Evolutionary conservation across 37 sponge, comb jelly and placozoan genomes (phyloP).

Genomic region (Aplysina aerophoba): DNA sequence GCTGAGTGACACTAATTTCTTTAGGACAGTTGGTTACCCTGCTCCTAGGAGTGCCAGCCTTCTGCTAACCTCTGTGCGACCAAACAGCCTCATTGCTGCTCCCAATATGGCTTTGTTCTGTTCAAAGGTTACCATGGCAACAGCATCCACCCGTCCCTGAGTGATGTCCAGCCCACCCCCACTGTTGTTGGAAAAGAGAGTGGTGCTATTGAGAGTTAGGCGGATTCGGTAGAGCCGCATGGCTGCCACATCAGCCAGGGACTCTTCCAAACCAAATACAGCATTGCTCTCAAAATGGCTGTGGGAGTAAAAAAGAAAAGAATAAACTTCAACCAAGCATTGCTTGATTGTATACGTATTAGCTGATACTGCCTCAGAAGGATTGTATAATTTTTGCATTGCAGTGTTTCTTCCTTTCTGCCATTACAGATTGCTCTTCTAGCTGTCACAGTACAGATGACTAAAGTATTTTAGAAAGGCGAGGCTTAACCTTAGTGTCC

Average conservation of each 20-base stretch:
- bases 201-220: neutral
- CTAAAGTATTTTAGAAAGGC: too few relatives aligned
- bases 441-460: too few relatives aligned
- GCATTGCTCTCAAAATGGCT: constrained; percentile 1
- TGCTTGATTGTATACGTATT: neutral
- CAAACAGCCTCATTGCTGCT: neutral
- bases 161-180: constrained; percentile 12
- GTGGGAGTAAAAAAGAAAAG: too few relatives aligned
- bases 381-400: too few relatives aligned
- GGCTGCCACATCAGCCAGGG: neutral
- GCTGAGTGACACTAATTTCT: too few relatives aligned
- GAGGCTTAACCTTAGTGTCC: too few relatives aligned
- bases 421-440: too few relatives aligned
- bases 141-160: neutral
- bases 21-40: too few relatives aligned
- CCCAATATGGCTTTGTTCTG: constrained; percentile 8
- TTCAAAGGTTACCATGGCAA: neutral
- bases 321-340: neutral
- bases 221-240: neutral
- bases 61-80: neutral
- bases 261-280: neutral
- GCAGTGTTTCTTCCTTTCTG: too few relatives aligned
- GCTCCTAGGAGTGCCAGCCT: too few relatives aligned
- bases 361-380: too few relatives aligned
- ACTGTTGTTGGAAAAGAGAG: neutral